Evolutionary conservation across 2,888 invertebrate genomes (phyloP).

Genomic region (Lithophane socia): DNA sequence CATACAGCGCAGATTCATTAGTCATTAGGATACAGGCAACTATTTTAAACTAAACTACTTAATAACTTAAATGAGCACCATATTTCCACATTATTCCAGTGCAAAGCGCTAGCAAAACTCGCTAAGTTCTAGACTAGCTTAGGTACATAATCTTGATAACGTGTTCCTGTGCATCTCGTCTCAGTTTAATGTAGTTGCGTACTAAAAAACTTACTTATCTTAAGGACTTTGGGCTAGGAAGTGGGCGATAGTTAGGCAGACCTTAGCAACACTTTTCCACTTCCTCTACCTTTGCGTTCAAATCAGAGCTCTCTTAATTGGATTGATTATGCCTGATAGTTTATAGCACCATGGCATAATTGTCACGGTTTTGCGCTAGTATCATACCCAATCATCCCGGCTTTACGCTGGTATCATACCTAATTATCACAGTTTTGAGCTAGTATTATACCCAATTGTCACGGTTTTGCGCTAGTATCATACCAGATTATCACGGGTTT

Average conservation of each 20-base stretch:
- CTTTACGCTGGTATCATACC: too few species aligned
- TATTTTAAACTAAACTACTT: constrained; percentile 14
- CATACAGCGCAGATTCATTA: too few species aligned
- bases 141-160: constrained; percentile 58
- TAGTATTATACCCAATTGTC: too few species aligned
- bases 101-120: constrained; percentile 9
- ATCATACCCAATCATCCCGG: too few species aligned
- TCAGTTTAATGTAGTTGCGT: constrained; percentile 52
- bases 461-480: too few species aligned
- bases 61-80: constrained; percentile 10
- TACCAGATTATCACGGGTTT: too few species aligned
- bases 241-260: constrained; percentile 7
- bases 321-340: too few species aligned
- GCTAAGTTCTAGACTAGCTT: constrained; percentile 38
- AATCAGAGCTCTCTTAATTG: too few species aligned
- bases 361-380: too few species aligned
- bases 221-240: constrained; percentile 32
- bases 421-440: too few species aligned
- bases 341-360: too few species aligned
- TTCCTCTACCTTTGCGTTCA: too few species aligned
- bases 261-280: neutral
- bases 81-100: constrained; percentile 11
- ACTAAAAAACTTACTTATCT: constrained; percentile 59
- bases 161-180: constrained; percentile 43
- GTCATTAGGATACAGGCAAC: neutral